Conservation (phyloP, 2,888 invertebrate genomes). For the Aelia acuminata region DNA sequence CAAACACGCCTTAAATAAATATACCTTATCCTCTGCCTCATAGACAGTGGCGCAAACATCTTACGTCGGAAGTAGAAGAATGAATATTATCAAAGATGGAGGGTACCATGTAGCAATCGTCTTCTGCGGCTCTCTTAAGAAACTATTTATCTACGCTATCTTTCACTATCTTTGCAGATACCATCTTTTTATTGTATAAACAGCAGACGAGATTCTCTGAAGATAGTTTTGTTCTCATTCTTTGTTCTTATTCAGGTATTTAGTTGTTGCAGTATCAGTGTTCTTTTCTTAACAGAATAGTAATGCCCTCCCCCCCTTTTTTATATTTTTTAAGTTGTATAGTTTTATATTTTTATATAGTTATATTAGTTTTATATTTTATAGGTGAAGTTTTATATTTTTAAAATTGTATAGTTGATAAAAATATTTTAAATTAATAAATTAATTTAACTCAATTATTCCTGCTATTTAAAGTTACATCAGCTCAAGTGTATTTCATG, state of each 20-base stretch:
- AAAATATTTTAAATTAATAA: too few species aligned
- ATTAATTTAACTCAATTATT: too few species aligned
- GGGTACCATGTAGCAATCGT: neutral
- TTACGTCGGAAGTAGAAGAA: neutral
- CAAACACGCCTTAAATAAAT: too few species aligned
- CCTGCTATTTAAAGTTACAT: too few species aligned
- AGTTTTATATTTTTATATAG: too few species aligned
- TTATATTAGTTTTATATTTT: too few species aligned
- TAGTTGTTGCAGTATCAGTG: neutral
- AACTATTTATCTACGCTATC: neutral
- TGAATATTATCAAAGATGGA: neutral
- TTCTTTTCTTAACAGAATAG: neutral
- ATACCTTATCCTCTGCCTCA: too few species aligned
- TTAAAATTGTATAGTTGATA: too few species aligned
- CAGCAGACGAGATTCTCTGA: neutral
- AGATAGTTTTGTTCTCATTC: neutral
- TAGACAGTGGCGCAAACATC: neutral
- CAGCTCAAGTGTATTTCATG: too few species aligned
- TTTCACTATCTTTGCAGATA: neutral
- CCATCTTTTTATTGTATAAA: neutral
- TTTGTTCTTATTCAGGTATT: neutral
- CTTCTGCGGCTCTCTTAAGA: neutral
- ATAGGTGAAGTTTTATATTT: too few species aligned
- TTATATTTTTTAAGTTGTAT: too few species aligned
- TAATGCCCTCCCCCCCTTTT: too few species aligned